Percentiles rank a stretch among this genome's conserved stretches.
Evolutionary conservation across 2,797 vertebrate species (phyloP).

Genomic region (Sebastes kiyomatsui): DNA sequence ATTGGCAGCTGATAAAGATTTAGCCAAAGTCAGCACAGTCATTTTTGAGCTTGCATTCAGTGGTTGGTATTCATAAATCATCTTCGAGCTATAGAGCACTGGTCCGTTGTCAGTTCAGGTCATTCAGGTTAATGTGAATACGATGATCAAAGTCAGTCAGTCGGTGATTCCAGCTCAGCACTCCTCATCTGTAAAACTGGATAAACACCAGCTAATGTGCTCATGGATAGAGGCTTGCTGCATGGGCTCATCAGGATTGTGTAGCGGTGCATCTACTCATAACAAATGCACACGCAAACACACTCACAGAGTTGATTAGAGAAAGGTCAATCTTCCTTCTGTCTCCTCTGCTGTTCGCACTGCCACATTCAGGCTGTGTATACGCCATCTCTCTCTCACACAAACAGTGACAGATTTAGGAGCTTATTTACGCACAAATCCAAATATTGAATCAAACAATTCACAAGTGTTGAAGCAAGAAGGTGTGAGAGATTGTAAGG

Average conservation of each 20-base stretch:
- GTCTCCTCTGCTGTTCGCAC: constrained; percentile 23
- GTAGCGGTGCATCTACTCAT: constrained; percentile 21
- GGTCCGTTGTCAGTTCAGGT: constrained; percentile 55
- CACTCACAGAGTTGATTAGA: constrained; percentile 40
- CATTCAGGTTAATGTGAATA: constrained; percentile 67
- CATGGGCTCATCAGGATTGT: constrained; percentile 4
- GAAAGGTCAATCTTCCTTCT: constrained; percentile 54
- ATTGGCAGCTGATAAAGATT: constrained; percentile 41
- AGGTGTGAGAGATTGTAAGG: neutral
- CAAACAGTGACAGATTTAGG: neutral
- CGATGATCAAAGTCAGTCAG: constrained; percentile 58
- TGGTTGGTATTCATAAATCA: constrained; percentile 60
- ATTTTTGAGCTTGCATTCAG: constrained; percentile 16
- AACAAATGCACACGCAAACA: constrained; percentile 11
- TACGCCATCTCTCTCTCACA: neutral
- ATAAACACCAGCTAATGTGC: constrained; percentile 52
- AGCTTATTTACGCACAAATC: constrained; percentile 7
- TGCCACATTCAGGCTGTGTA: neutral
- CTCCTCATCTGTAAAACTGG: constrained; percentile 41
- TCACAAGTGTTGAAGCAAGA: constrained; percentile 3
- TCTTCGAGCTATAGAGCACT: neutral
- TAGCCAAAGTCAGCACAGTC: constrained; percentile 22
- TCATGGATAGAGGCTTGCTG: constrained; percentile 19
- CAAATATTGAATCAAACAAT: constrained; percentile 28
- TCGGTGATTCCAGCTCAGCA: constrained; percentile 33